Evolutionary conservation across 1,140 invertebrate genomes (phyloP).

Genomic region (Venustaconcha ellipsiformis): DNA sequence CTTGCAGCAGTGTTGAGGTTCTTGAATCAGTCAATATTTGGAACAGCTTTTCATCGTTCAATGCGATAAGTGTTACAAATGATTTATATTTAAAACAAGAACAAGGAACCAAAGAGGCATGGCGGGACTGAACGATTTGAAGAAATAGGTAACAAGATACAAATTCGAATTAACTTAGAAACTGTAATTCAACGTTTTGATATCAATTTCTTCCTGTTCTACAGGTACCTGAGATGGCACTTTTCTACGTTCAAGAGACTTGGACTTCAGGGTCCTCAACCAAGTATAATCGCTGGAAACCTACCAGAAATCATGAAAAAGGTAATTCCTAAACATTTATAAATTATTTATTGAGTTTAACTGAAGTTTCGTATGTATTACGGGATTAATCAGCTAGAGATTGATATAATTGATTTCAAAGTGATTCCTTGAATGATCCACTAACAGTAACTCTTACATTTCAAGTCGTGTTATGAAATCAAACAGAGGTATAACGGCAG

Average conservation of each 20-base stretch:
- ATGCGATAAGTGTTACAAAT: no score
- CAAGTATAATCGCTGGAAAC: conserved; percentile 50
- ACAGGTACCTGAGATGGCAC: conserved; percentile 46
- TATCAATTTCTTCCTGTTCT: not conserved
- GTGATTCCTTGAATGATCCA: not conserved
- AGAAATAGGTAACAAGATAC: no score
- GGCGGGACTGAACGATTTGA: no score
- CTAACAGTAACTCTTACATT: not conserved
- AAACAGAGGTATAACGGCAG: not conserved
- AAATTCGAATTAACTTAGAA: no score
- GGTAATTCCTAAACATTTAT: conserved; percentile 32
- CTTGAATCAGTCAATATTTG: no score
- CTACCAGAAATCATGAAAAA: conserved; percentile 49
- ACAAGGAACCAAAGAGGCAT: no score
- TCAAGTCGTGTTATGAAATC: not conserved
- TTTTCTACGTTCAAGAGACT: conserved; percentile 53
- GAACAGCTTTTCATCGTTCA: no score
- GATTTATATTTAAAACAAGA: no score
- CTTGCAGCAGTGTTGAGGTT: no score
- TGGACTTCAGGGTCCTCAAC: conserved; percentile 53
- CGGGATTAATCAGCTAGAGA: not conserved
- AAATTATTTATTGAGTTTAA: not conserved
- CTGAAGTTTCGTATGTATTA: not conserved
- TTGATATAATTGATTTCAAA: not conserved
- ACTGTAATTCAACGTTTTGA: no score